Conservation (phyloP, 1,140 invertebrate genomes). For the Laupala kohalensis region DNA sequence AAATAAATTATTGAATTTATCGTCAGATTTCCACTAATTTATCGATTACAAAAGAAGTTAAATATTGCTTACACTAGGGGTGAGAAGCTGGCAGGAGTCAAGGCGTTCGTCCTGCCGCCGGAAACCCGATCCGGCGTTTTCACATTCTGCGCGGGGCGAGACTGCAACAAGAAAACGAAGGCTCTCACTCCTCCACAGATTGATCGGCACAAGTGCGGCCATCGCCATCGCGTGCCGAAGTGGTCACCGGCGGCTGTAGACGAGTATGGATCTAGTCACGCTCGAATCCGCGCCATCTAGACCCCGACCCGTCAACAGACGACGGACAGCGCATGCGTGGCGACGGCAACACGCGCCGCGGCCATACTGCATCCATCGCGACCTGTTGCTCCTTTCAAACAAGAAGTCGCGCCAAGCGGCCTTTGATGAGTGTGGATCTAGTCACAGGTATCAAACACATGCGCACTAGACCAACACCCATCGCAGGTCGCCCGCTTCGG, state of each 20-base stretch:
- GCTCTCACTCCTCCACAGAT: background rate
- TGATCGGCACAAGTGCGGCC: background rate
- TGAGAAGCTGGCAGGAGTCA: slow-evolving; percentile 20
- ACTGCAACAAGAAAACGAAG: background rate
- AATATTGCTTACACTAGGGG: slow-evolving; percentile 15
- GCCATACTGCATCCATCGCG: background rate
- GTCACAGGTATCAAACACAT: slow-evolving; percentile 42
- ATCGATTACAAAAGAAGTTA: background rate
- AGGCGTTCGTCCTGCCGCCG: slow-evolving; percentile 11
- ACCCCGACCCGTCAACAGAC: slow-evolving; percentile 14
- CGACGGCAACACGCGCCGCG: background rate
- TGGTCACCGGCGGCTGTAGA: slow-evolving; percentile 12
- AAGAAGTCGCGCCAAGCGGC: slow-evolving; percentile 35
- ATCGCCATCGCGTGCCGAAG: background rate
- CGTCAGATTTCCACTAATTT: too few species aligned
- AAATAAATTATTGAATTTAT: too few species aligned
- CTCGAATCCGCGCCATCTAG: slow-evolving; percentile 8
- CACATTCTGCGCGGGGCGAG: background rate
- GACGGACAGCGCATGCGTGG: background rate
- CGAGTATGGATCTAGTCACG: slow-evolving; percentile 20
- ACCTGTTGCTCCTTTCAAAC: background rate
- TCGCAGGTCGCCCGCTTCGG: background rate
- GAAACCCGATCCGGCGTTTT: background rate
- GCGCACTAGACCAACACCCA: slow-evolving; percentile 67
- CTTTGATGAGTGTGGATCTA: slow-evolving; percentile 78